Evolutionary conservation across 2,113 vertebrate genomes (phyloP).

Genomic region (Dissostichus mawsoni): DNA sequence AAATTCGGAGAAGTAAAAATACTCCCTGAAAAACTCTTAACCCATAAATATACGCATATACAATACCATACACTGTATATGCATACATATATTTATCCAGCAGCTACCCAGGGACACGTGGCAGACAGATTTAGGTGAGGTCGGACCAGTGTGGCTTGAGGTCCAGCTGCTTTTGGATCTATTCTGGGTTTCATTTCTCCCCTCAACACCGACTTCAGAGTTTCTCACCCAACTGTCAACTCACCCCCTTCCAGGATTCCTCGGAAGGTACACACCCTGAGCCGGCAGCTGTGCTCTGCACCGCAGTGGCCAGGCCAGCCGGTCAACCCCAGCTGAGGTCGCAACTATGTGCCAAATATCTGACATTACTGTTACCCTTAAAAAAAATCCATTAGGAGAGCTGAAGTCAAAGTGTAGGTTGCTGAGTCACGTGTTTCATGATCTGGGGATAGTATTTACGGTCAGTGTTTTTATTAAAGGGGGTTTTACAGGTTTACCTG

Average conservation of each 20-base stretch:
- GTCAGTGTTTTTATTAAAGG: not conserved
- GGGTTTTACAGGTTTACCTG: not conserved
- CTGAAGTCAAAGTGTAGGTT: not conserved
- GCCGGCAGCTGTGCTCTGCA: constrained; percentile 35
- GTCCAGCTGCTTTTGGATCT: constrained; percentile 55
- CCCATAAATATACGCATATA: not conserved
- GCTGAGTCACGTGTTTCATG: not conserved
- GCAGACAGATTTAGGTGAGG: constrained; percentile 67
- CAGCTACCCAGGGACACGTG: constrained; percentile 59
- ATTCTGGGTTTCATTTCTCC: constrained; percentile 64
- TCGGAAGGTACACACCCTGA: constrained; percentile 63
- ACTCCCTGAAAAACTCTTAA: not conserved
- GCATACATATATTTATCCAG: constrained; percentile 28
- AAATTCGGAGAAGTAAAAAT: not conserved
- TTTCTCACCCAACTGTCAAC: constrained; percentile 68
- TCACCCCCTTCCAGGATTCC: constrained; percentile 59
- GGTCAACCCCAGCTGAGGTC: constrained; percentile 46
- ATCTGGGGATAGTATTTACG: not conserved
- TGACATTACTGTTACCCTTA: constrained; percentile 25
- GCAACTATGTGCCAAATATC: constrained; percentile 50
- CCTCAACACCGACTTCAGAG: constrained; percentile 61
- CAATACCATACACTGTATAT: constrained; percentile 8
- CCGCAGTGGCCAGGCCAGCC: constrained; percentile 61
- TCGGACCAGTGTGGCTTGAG: constrained; percentile 62
- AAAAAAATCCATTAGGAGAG: constrained; percentile 5